Conservation (phyloP, 1,140 invertebrate genomes). For the Trialeurodes vaporariorum region DNA sequence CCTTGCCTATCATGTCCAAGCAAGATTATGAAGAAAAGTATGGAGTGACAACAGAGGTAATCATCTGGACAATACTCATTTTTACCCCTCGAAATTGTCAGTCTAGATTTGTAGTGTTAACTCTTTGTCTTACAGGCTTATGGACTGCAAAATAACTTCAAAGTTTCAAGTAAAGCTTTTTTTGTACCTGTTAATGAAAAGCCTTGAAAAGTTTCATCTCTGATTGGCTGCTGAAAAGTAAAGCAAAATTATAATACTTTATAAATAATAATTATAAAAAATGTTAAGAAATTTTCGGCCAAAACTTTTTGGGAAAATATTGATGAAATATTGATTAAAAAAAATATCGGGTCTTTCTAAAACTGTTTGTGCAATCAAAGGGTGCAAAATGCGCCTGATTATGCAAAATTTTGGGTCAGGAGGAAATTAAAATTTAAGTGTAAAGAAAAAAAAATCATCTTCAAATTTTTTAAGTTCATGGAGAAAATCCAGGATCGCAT, state of each 20-base stretch:
- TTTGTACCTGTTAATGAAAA: neutral
- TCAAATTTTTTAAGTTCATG: slow-evolving; percentile 8
- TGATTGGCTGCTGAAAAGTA: too few species aligned
- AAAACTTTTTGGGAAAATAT: too few species aligned
- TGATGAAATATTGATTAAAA: too few species aligned
- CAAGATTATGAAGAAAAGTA: slow-evolving; percentile 43
- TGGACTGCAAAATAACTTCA: slow-evolving; percentile 4
- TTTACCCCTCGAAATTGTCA: slow-evolving; percentile 6
- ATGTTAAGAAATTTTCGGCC: too few species aligned
- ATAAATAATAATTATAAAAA: too few species aligned
- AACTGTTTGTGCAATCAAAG: too few species aligned
- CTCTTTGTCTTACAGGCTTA: slow-evolving; percentile 8
- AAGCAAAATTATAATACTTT: too few species aligned
- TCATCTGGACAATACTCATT: slow-evolving; percentile 6
- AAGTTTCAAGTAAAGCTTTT: neutral
- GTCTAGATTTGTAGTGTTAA: slow-evolving; percentile 8
- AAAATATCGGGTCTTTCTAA: too few species aligned
- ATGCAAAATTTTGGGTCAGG: neutral
- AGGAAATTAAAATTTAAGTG: neutral
- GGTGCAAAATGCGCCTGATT: too few species aligned
- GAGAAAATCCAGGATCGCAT: neutral
- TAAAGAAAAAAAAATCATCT: neutral
- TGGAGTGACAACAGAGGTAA: slow-evolving; percentile 7
- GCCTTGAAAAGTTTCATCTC: too few species aligned
- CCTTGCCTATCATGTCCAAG: slow-evolving; percentile 45